Base-by-base conservation (phyloP, 2,113 vertebrate genomes). In the Gambusia holbrooki region DNA sequence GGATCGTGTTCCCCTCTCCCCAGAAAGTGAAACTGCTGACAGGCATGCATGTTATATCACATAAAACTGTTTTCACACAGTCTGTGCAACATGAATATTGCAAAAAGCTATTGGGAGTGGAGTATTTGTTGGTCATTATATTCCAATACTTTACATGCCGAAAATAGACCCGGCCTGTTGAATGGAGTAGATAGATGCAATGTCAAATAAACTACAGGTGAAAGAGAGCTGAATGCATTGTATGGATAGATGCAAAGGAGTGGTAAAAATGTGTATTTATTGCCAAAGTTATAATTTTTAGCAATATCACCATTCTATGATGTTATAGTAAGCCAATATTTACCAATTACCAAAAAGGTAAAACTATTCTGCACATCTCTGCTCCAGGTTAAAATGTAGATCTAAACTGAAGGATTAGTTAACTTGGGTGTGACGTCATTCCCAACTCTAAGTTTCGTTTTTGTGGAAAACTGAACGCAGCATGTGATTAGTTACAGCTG, bases 401-500 rank as follows among this genome's bases (percentile, higher is more conserved):
- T 48, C 33, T 7, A 51, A 51, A 62, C 25, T 45, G 4, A 64
- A n/a, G 29, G 32, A 69, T 15, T 27, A 33, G 40, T 42, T 42
- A 42, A 14, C 40, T 42, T 15, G 40, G 40, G 40, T 15, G 40
- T 42, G 40, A 42, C 3, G 40, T 42, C 40, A 42, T 15, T 42
- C 14, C 40, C 40, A 42, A 13, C 40, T 42, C 40, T 4, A 15
- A 42, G 40, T 15, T 42, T 15, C 4, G 4, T 15, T 42, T 42
- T 15, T 1, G 14, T 14, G 40, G 40, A 42, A 15, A 42, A 15
- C 15, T 4, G 40, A 42, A 42, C 5, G 3, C 14, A 42, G 14
- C 40, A 42, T 42, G 1, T 4, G 62, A 82, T 82, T 61, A 77
- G 72, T 82, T 83, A 82, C 69, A 78, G 64, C 63, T 40, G 71